Evolutionary conservation across 2,797 vertebrate species (phyloP), one percentile per base, ranked within the genome.

Genomic region (Sebastes minor): DNA sequence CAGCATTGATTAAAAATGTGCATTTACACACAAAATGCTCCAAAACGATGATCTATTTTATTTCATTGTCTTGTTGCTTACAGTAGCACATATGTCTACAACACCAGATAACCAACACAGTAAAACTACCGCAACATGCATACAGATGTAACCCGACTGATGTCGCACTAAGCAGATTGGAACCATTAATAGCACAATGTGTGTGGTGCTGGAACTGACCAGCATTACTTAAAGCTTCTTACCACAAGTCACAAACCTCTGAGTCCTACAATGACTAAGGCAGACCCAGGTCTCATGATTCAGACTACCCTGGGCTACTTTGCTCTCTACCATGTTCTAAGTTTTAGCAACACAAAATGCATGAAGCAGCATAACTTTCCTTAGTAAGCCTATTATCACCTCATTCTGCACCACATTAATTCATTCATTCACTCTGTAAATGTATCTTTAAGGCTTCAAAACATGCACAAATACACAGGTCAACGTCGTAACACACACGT

Each of bases 221-320:
- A 88, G 91, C 78, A 91, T 90, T 90, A 91, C 83, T 49, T 67
- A 93, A 95, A 95, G 92, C 94, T 87, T 89, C 93, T 95, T 94
- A 94, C 30, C 46, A 68, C 73, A 28, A 84, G 85, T 89, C 85
- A 91, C 83, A 89, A 90, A 88, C 76, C 84, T 88, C 38, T 56
- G 64, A 65, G 65, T 73, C 71, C 74, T 49, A 74, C 79, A 84
- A 52, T 86, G 81, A 89, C 86, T 84, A 86, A 89, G 76, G 74
- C 77, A 75, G 74, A 83, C 59, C 71, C 76, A 59, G 69, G 86
- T 93, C 90, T 83, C 83, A 84, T 91, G 90, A 93, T 85, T 86
- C 87, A 87, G 69, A 90, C 79, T 81, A 82, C 67, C 53, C 57
- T 20, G 22, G 60, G 69, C 74, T 80, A 68, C 71, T 68, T 78